These are phyloP conservation scores for Xestia xanthographa DNA, from an alignment of 2,888 invertebrate genomes.

Conservation along the genomic window DNA sequence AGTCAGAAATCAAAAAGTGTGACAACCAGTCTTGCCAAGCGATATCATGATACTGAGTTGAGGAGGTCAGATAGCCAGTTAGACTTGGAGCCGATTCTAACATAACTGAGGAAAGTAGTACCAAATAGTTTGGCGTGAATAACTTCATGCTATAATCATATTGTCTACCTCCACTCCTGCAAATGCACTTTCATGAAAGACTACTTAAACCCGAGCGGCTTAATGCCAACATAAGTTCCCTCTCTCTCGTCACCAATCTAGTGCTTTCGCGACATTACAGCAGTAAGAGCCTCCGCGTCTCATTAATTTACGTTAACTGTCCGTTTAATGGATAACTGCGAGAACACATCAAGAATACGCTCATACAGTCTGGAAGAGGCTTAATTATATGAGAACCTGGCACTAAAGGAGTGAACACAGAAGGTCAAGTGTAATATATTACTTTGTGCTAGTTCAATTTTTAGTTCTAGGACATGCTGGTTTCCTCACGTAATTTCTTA, in stretches of 20 bases:
- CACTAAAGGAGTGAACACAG: constrained; percentile 3
- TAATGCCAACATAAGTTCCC: neutral
- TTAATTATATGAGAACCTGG: constrained; percentile 36
- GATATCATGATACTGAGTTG: no score
- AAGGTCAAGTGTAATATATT: constrained; percentile 1
- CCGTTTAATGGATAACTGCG: constrained; percentile 59
- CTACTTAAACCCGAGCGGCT: neutral
- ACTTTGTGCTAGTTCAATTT: neutral
- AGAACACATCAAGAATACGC: constrained; percentile 36
- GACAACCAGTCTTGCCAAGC: no score
- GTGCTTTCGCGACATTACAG: constrained; percentile 39
- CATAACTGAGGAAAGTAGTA: no score
- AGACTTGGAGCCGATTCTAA: no score
- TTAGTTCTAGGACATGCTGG: neutral
- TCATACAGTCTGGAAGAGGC: constrained; percentile 32
- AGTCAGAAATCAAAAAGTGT: no score
- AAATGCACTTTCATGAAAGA: neutral
- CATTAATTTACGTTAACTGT: constrained; percentile 65
- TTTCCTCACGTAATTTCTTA: neutral
- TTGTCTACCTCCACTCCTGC: no score
- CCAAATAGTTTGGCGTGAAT: no score
- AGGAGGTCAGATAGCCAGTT: no score
- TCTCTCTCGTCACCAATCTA: constrained; percentile 8
- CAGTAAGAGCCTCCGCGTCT: constrained; percentile 44
- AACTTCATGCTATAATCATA: no score